Evolutionary conservation across 2,113 vertebrate genomes (phyloP).

Genomic region (Alectura lathami): DNA sequence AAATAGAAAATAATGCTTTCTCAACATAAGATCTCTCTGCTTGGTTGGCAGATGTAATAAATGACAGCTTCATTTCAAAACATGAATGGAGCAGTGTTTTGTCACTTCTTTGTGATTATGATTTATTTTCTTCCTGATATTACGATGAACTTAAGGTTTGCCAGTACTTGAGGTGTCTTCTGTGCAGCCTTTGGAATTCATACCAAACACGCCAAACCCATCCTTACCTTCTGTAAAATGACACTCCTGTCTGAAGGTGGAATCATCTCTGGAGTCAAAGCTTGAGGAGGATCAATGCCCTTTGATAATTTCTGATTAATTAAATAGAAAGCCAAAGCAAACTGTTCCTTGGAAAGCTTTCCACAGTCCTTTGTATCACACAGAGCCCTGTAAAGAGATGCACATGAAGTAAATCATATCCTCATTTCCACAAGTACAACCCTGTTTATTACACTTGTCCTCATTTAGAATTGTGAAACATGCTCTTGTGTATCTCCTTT

Average conservation of each 20-base stretch:
- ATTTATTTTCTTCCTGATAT: not conserved
- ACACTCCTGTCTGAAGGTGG: slow-evolving; percentile 89
- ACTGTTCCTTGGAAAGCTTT: slow-evolving; percentile 95
- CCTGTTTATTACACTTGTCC: not conserved
- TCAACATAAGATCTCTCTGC: slow-evolving; percentile 34
- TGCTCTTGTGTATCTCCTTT: not conserved
- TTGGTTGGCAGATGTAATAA: slow-evolving; percentile 58
- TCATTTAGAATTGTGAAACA: not conserved
- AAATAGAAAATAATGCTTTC: slow-evolving; percentile 12
- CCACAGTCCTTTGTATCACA: slow-evolving; percentile 94
- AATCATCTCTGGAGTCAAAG: slow-evolving; percentile 91
- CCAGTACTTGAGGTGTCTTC: not conserved
- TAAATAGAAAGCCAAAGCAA: slow-evolving; percentile 94
- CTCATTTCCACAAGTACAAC: not conserved
- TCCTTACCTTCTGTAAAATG: slow-evolving; percentile 83
- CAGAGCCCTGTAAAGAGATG: slow-evolving; percentile 85
- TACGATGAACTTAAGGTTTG: not conserved
- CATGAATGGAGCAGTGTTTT: not conserved
- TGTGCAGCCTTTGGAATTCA: not conserved
- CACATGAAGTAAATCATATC: not conserved
- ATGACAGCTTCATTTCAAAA: slow-evolving; percentile 20
- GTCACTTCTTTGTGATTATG: not conserved
- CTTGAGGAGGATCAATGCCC: slow-evolving; percentile 92
- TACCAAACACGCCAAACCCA: not conserved
- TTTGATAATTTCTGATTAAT: slow-evolving; percentile 94